Evolutionary conservation across 2,113 vertebrate species (phyloP).

Genomic region (Phalacrocorax brasilianus): DNA sequence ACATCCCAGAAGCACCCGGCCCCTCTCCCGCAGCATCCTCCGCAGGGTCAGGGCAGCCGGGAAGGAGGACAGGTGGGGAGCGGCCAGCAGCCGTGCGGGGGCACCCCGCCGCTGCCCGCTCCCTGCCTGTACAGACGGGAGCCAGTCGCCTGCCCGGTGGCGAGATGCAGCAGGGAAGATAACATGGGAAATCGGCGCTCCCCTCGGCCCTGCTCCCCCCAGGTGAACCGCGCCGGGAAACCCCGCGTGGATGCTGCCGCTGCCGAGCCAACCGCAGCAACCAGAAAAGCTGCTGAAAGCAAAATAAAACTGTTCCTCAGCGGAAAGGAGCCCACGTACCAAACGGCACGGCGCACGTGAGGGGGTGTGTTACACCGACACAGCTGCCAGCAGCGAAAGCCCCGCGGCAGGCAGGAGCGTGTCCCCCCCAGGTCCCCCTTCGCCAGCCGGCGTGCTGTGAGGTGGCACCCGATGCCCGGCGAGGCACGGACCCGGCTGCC

Average conservation of each 20-base stretch:
- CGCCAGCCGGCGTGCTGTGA: accelerated
- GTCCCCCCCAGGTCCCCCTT: neutral
- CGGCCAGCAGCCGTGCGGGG: neutral
- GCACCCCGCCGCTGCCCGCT: neutral
- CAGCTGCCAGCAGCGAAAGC: neutral
- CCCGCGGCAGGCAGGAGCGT: accelerated
- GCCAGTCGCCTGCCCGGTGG: neutral
- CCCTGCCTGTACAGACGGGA: neutral
- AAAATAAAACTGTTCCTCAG: neutral
- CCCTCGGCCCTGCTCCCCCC: neutral
- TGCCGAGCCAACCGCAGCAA: neutral
- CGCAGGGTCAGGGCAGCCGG: neutral
- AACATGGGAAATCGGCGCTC: neutral
- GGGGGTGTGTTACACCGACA: neutral
- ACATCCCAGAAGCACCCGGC: no score
- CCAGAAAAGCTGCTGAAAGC: neutral
- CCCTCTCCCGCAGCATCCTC: neutral
- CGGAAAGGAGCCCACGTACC: neutral
- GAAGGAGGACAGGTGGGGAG: neutral
- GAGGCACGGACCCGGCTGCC: neutral
- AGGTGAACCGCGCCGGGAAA: accelerated
- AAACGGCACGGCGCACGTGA: neutral
- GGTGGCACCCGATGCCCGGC: accelerated
- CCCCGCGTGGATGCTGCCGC: neutral
- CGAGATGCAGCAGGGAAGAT: neutral